Base-by-base conservation (phyloP, 2,888 invertebrate genomes). In the Leucozona laternaria region DNA sequence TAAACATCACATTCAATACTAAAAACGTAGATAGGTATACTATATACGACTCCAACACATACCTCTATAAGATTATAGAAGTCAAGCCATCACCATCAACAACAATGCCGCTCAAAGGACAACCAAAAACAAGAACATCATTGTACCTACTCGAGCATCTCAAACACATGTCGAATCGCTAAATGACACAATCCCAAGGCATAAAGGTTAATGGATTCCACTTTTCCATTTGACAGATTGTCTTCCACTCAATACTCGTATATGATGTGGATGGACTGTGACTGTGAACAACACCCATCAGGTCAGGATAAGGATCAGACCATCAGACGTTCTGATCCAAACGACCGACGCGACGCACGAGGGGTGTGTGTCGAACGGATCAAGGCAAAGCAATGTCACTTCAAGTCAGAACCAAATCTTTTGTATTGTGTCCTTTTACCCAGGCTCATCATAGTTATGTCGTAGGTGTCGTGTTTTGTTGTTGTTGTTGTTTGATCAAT, bases 81-180 rank as follows among this genome's bases (percentile, higher is more conserved):
- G 75, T 80, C 80, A 84, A 75, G 55, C 37, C 45, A 68, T 50
- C 22, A 68, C 50, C 37, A 17, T 20, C 45, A 77, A 64, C 77
- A 77, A 72, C 64, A 72, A 76, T 53, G 64, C 73, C 62, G 48
- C 72, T 80, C 81, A 85, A 85, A 85, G 85, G 77, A 81, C 79
- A 82, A 34, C 62, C 66, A 76, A 72, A 53, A 53, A 53, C 20
- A 53, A 25, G 77, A 85, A 85, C 73, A 85, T 68, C 53, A 53
- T 53, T 53, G 25, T 53, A 20, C 15, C 28, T 53, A 20, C 15
- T 53, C 72, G 68, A 85, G 77, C 72, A 48, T 60, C 60, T 86
- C 78, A 70, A 86, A 86, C 86, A 86, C 86, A 86, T 86, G 86
- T 86, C 86, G 86, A 86, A 86, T 86, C 86, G 86, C 82, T 86